These are phyloP conservation scores for Halisarca cf. caerulea DNA, from an alignment of 37 sponge, comb jelly and placozoan genomes.

Conservation along the genomic window DNA sequence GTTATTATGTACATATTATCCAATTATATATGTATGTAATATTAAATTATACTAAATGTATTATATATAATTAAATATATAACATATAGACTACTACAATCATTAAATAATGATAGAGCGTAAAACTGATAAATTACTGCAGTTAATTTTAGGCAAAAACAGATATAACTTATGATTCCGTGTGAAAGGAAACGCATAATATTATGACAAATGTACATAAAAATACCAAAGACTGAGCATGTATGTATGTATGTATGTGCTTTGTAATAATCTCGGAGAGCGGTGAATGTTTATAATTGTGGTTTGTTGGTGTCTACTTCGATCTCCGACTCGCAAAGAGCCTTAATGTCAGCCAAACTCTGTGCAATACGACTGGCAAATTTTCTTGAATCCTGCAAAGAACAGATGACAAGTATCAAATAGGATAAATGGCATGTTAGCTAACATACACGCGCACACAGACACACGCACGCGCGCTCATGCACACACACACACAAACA, in stretches of 20 bases:
- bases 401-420: too few relatives aligned
- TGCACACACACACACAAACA: constrained; percentile 62
- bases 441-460: constrained; percentile 16
- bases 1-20: not conserved
- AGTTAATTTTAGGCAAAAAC: too few relatives aligned
- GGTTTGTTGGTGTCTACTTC: not conserved
- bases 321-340: constrained; percentile 29
- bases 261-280: not conserved
- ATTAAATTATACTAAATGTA: not conserved
- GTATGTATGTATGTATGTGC: constrained; percentile 8
- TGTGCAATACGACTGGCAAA: constrained; percentile 63
- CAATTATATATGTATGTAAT: not conserved
- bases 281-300: not conserved
- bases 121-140: too few relatives aligned
- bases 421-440: too few relatives aligned
- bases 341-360: constrained; percentile 72
- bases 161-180: too few relatives aligned
- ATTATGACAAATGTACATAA: too few relatives aligned
- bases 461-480: constrained; percentile 48
- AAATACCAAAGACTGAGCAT: too few relatives aligned
- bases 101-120: too few relatives aligned
- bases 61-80: too few relatives aligned
- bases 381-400: constrained; percentile 52
- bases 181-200: too few relatives aligned
- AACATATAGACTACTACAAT: too few relatives aligned